phyloP scores from a whole-genome alignment of 64 coral and sea anemone species.

The Catalaphyllia jardinei region DNA sequence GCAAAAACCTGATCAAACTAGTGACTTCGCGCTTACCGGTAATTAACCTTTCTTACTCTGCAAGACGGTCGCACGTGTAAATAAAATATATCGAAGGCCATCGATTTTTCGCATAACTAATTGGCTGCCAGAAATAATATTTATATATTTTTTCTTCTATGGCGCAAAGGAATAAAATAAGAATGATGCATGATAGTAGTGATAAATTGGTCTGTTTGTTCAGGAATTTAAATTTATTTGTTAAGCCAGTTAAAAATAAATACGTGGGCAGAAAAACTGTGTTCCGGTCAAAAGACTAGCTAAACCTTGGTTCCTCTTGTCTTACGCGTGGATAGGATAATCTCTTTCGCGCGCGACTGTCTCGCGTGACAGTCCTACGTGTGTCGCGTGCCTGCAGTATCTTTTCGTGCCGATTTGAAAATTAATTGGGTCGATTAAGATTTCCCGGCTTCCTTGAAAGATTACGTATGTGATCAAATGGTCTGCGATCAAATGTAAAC shows the following conservation, averaged over 20 bases:
- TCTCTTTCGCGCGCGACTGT: neutral
- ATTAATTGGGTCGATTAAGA: neutral
- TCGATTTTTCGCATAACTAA: neutral
- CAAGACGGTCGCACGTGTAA: no score
- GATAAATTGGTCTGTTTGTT: no score
- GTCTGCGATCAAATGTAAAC: conserved; percentile 6
- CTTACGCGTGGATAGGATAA: neutral
- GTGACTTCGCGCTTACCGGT: no score
- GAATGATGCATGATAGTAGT: neutral
- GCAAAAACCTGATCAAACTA: no score
- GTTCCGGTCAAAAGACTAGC: no score
- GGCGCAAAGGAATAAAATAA: neutral
- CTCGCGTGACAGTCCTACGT: neutral
- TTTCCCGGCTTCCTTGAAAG: neutral
- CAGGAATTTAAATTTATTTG: no score
- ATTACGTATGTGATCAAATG: neutral
- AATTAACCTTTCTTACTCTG: no score
- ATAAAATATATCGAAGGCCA: no score
- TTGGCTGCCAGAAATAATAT: neutral
- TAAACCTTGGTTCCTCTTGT: no score
- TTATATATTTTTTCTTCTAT: neutral
- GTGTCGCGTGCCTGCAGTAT: neutral
- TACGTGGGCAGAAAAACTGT: no score
- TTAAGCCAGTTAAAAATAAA: no score
- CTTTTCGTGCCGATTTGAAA: neutral